Evolutionary conservation across 2,888 invertebrate species (phyloP).

Genomic region (Troglohyphantes excavatus): DNA sequence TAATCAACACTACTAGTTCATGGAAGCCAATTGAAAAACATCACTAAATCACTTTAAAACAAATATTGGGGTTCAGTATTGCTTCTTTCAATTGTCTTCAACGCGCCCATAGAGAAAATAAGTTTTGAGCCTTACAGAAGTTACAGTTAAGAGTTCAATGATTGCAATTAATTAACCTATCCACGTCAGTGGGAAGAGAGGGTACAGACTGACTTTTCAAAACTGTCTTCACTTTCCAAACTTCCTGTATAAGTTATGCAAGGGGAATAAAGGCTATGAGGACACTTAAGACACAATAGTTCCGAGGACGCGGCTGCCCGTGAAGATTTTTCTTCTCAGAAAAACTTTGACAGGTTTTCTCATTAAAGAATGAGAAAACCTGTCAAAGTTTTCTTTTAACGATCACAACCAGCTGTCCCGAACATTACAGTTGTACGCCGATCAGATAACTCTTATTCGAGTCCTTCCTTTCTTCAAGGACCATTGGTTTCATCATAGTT

Average conservation of each 20-base stretch:
- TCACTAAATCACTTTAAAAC: no score
- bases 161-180: no score
- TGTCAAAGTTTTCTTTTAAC: slow-evolving; percentile 5
- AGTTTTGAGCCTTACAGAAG: no score
- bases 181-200: no score
- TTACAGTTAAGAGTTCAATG: no score
- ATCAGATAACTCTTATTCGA: slow-evolving; percentile 28
- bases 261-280: background rate
- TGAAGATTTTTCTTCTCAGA: slow-evolving; percentile 30
- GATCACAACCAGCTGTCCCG: slow-evolving; percentile 29
- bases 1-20: no score
- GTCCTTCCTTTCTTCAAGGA: slow-evolving; percentile 39
- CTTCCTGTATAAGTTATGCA: slow-evolving; percentile 2
- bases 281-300: slow-evolving; percentile 6
- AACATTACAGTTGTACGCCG: slow-evolving; percentile 7
- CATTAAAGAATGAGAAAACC: no score
- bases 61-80: no score
- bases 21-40: no score
- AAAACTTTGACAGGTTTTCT: slow-evolving; percentile 3
- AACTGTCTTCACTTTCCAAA: background rate
- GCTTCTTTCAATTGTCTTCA: no score
- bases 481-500: slow-evolving; percentile 50
- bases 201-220: background rate
- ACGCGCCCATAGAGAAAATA: no score
- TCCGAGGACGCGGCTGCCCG: slow-evolving; percentile 4